A percentile compares a stretch with the other conserved stretches of the same genome.
Conservation (phyloP, 2,888 invertebrate species). For the Neria commutata region DNA sequence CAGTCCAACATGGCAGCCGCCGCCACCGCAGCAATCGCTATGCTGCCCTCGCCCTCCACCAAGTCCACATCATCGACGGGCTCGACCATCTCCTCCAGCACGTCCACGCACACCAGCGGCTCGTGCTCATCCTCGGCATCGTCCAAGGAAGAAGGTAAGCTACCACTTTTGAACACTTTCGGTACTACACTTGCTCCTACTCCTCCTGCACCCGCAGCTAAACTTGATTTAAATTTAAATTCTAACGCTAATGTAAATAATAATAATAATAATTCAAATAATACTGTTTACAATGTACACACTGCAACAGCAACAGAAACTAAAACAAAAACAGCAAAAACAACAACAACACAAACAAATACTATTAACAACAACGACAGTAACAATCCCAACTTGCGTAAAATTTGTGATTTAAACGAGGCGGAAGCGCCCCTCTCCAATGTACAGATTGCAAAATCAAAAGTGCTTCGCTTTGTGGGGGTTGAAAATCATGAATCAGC, state of each 20-base stretch:
- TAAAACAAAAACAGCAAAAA: conserved; percentile 15
- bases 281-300: conserved; percentile 12
- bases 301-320: conserved; percentile 32
- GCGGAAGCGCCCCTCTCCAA: conserved; percentile 41
- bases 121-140: conserved; percentile 36
- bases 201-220: background rate
- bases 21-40: conserved; percentile 27
- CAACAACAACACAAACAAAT: conserved; percentile 11
- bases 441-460: conserved; percentile 44
- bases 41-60: conserved; percentile 55
- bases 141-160: conserved; percentile 56
- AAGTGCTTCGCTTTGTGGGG: conserved; percentile 23
- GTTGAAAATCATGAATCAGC: conserved; percentile 26
- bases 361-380: conserved; percentile 19
- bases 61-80: conserved; percentile 57
- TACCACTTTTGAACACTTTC: conserved; percentile 10
- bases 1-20: conserved; percentile 34
- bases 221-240: conserved; percentile 8
- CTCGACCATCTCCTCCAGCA: conserved; percentile 49
- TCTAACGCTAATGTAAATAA: conserved; percentile 46
- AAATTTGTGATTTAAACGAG: conserved; percentile 44
- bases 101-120: conserved; percentile 33
- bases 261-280: conserved; percentile 24
- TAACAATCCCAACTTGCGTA: conserved; percentile 18
- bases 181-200: background rate